Base-by-base conservation (phyloP, 2,113 vertebrate genomes). In the Gobius niger region DNA sequence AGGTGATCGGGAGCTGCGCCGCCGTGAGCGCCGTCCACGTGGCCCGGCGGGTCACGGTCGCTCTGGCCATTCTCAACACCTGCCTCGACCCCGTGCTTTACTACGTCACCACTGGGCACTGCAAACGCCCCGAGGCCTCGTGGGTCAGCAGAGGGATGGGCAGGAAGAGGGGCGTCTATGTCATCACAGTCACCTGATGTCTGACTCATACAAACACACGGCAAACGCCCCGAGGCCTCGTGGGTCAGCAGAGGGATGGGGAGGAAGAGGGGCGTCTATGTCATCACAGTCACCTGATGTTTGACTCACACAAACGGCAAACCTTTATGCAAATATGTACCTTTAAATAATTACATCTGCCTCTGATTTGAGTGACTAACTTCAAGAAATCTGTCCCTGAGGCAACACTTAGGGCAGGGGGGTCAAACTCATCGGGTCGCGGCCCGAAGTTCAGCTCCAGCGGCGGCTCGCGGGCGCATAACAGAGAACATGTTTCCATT, bases 31-130 rank as follows among this genome's bases (percentile, higher is more conserved):
- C 14, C 13, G 91, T 93, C 71, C 81, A 90, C 73, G 46, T 83
- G 0, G 49, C 91, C n/a, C 75, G 92, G 0, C 85, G 88, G 7
- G 54, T 94, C 50, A 94, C 91, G 54, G 81, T 91, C 63, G 91
- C 89, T 0, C 83, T 94, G 1, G 85, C 93, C 65, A 93, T 87
- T 61, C 19, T 94, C 24, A 94, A 93, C 78, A 93, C 93, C 4
- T 92, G 93, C 77, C 84, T 95, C n/a, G 94, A 95, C 84, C 95
- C 95, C 0, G 0, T 96, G 57, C 68, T 97, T 1, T 95, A 93
- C 78, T 93, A 84, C n/a, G 81, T 92, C 82, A 90, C 88, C 76
- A 91, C 88, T 14, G 88, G 78, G 63, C 78, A 90, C 89, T 91
- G 75, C 78, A 76, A 9, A 0, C 92, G 92, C 86, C 19, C 6